A percentile compares a stretch with the other conserved stretches of the same genome.
phyloP scores from a whole-genome alignment of 2,888 invertebrate species.

The Tuberolachnus salignus region DNA sequence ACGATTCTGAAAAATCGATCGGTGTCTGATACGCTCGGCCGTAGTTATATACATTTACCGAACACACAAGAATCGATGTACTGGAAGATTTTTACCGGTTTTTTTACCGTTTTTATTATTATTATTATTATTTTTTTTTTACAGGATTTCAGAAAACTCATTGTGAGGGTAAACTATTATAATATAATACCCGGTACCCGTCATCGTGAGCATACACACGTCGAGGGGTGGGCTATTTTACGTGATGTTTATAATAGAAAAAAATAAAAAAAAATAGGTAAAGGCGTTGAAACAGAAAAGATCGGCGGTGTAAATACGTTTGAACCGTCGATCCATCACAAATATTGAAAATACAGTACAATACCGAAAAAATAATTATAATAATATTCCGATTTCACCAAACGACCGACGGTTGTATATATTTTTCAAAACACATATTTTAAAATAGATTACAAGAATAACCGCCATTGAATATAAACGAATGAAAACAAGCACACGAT shows the following conservation, averaged over 20 bases:
- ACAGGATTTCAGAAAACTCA: background rate
- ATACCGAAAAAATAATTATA: no score
- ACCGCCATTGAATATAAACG: no score
- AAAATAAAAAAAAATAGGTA: background rate
- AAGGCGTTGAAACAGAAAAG: constrained; percentile 46
- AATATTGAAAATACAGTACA: no score
- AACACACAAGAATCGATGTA: constrained; percentile 47
- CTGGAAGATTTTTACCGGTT: constrained; percentile 50
- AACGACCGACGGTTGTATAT: no score
- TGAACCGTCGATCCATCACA: no score
- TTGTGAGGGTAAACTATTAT: background rate
- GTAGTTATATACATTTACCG: no score
- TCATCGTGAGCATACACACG: no score
- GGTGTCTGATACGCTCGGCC: background rate
- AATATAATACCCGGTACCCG: background rate
- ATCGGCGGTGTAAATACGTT: background rate
- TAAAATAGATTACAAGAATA: no score
- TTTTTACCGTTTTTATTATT: background rate
- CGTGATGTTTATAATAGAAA: background rate
- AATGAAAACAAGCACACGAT: no score
- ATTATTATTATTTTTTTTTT: background rate
- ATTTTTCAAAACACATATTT: no score
- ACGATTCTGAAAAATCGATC: constrained; percentile 40
- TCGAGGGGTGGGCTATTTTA: background rate
- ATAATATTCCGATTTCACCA: no score